These are phyloP conservation scores for Aplodontia rufa DNA, from an alignment of 2,113 vertebrate genomes.

Conservation along the genomic window DNA sequence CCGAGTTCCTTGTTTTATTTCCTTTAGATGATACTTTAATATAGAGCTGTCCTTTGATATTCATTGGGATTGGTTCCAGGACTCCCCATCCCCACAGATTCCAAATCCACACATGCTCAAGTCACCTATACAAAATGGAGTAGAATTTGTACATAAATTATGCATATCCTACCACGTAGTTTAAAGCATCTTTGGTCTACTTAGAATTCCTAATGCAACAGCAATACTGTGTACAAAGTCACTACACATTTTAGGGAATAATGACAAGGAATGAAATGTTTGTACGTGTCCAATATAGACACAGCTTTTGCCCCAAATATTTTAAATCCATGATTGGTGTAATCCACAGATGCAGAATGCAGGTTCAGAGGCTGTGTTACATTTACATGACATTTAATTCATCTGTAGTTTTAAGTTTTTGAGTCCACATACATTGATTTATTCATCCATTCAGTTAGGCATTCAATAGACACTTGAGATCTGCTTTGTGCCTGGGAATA, in stretches of 20 bases:
- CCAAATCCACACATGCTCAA: neutral
- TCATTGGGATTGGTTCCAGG: neutral
- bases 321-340: neutral
- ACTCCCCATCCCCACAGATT: neutral
- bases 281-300: neutral
- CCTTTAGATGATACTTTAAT: neutral
- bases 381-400: constrained; percentile 2
- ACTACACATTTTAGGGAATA: neutral
- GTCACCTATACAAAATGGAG: too few relatives aligned
- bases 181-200: neutral
- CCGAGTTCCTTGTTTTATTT: neutral
- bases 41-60: neutral
- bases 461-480: neutral
- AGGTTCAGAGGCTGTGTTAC: neutral
- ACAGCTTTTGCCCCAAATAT: neutral
- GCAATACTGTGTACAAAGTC: neutral
- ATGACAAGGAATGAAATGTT: neutral
- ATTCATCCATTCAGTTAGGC: neutral
- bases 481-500: neutral
- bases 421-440: neutral
- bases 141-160: neutral
- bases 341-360: neutral
- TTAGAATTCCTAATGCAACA: neutral
- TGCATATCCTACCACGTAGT: neutral
- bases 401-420: neutral